phyloP scores from a whole-genome alignment of 2,888 invertebrate species.

The Azorinus chamasolen region DNA sequence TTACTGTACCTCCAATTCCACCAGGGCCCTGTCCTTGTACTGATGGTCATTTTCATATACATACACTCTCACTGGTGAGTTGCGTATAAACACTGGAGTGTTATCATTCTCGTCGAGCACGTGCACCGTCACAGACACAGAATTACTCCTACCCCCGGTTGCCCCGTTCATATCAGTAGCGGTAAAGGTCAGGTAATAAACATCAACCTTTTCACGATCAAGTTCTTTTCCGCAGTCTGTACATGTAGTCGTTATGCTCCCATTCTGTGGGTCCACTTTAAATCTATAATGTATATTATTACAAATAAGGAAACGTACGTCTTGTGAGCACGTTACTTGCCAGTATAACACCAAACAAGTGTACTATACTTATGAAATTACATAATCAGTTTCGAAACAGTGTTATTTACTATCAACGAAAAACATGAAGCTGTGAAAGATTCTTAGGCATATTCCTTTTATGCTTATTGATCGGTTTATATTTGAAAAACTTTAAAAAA shows the following conservation, averaged over 20 bases:
- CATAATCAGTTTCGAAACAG: too few species aligned
- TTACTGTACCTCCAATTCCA: too few species aligned
- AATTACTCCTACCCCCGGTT: constrained; percentile 39
- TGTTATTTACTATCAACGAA: too few species aligned
- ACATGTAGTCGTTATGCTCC: constrained; percentile 31
- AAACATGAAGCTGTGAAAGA: too few species aligned
- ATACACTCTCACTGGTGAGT: constrained; percentile 13
- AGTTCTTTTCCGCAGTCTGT: constrained; percentile 11
- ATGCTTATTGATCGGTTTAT: too few species aligned
- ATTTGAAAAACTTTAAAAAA: too few species aligned
- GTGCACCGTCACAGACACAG: constrained; percentile 39
- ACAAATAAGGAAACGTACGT: too few species aligned
- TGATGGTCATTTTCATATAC: constrained; percentile 31
- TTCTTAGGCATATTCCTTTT: too few species aligned
- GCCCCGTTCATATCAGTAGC: constrained; percentile 45
- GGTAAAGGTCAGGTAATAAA: constrained; percentile 53
- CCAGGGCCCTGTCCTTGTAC: background rate
- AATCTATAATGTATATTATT: constrained; percentile 39
- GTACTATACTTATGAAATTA: too few species aligned
- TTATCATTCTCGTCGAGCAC: constrained; percentile 54
- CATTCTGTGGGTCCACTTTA: constrained; percentile 20
- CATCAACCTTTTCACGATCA: constrained; percentile 36
- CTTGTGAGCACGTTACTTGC: too few species aligned
- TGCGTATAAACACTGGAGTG: constrained; percentile 33
- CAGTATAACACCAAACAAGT: too few species aligned